These are phyloP conservation scores for Sparus aurata DNA, from an alignment of 2,797 vertebrate species.

Conservation along the genomic window DNA sequence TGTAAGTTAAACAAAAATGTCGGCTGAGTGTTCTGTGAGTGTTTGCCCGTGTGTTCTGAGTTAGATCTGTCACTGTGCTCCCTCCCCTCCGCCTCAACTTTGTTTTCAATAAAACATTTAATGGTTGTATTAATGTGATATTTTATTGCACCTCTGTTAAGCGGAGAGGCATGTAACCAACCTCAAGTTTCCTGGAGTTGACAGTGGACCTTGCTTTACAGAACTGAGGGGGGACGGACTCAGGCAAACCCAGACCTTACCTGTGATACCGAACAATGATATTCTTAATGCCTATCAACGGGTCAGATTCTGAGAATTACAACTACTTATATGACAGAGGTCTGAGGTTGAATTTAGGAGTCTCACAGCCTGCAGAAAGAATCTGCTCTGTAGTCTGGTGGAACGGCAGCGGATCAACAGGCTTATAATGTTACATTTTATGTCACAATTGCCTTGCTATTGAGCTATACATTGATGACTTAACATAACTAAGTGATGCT, in stretches of 20 bases:
- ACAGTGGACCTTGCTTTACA: not conserved
- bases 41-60: conserved; percentile 11
- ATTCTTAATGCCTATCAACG: no score
- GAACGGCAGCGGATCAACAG: no score
- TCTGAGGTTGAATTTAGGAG: no score
- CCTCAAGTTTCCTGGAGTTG: conserved; percentile 6
- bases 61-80: conserved; percentile 43
- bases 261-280: not conserved
- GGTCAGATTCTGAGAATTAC: no score
- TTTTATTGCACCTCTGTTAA: conserved; percentile 53
- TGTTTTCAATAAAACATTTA: conserved; percentile 59
- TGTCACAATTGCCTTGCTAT: no score
- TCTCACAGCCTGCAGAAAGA: no score
- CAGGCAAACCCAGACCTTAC: not conserved
- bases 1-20: conserved; percentile 11
- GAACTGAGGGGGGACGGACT: not conserved
- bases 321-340: no score
- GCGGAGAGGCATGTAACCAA: conserved; percentile 11
- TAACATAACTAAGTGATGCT: no score
- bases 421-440: no score
- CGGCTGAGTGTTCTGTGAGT: not conserved
- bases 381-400: no score
- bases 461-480: no score
- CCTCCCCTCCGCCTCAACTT: conserved; percentile 7
- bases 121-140: conserved; percentile 40